Conservation (phyloP, 2,888 invertebrate species). For the Phengaris arion region DNA sequence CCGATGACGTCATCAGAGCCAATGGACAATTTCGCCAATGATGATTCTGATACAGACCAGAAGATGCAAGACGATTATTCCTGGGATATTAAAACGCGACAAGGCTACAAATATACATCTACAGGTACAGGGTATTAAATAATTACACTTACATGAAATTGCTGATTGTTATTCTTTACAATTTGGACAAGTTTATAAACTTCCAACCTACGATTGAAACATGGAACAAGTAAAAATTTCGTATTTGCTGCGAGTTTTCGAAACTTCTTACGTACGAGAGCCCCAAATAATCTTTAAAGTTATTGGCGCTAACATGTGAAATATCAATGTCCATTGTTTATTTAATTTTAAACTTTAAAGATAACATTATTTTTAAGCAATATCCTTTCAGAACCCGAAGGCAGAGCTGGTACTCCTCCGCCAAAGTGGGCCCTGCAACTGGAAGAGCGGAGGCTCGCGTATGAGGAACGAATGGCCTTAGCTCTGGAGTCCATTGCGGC, state of each 20-base stretch:
- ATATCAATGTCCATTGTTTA: too few relatives aligned
- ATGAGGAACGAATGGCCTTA: conserved; percentile 64
- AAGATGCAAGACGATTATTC: conserved; percentile 35
- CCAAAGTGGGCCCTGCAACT: conserved; percentile 66
- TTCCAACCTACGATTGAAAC: too few relatives aligned
- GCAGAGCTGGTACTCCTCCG: conserved; percentile 51
- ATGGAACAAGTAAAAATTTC: not conserved
- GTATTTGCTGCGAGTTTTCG: not conserved
- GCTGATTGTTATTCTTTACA: too few relatives aligned
- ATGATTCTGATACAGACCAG: conserved; percentile 60
- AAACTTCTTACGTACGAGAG: not conserved
- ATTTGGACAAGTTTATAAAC: too few relatives aligned
- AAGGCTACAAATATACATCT: conserved; percentile 4
- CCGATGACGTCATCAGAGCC: conserved; percentile 48
- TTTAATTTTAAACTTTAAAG: not conserved
- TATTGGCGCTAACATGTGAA: too few relatives aligned
- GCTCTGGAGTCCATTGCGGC: conserved; percentile 61
- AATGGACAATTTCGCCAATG: conserved; percentile 51
- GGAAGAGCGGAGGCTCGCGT: conserved; percentile 63
- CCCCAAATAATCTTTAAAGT: too few relatives aligned
- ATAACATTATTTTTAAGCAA: not conserved
- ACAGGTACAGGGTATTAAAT: not conserved
- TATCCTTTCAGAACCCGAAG: conserved; percentile 51
- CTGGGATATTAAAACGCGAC: conserved; percentile 30
- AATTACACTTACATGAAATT: too few relatives aligned